Evolutionary conservation across 2,113 vertebrate genomes (phyloP), one percentile per base, ranked within the genome.

Genomic region (Lampris megalopsis): DNA sequence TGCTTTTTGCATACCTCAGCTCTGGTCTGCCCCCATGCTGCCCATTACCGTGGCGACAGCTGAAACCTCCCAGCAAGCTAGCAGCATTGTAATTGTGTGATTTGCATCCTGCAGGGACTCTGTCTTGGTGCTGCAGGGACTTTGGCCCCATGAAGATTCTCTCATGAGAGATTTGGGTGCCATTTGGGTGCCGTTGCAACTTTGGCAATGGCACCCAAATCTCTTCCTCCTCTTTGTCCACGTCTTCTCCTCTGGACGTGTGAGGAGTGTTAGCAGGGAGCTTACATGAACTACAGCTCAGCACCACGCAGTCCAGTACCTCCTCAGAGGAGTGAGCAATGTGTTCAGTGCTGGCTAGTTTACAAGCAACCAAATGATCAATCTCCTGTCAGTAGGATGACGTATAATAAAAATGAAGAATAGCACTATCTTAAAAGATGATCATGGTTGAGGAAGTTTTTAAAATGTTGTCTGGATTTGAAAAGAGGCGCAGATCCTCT

Each of bases 161-260:
- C 42, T 71, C 53, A 6, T 13, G 24, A 76, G 64, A 73, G 9
- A 56, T 58, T 58, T 71, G 57, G 71, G 37, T 70, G 65, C 68
- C 52, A 62, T 38, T 82, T 24, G 24, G 24, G 24, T 24, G 24
- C 24, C 24, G 24, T 24, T 24, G 24, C 24, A 24, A 24, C 24
- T 24, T 24, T 24, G 24, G 66, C 80, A 79, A 71, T 0, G 2
- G 42, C 52, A 43, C 70, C 49, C 50, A 41, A 3, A 36, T 10
- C 73, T 37, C 4, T 53, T 13, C 13, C 50, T n/a, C 50, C n/a
- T 45, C 5, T 57, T 68, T 11, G 43, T 35, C 62, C 48, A 57
- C 57, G 43, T 13, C 70, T 56, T 52, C 59, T 64, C 75, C 37
- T 81, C 50, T 6, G 5, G 59, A 71, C 66, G 67, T 63, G 50